Evolutionary conservation across 2,888 invertebrate genomes (phyloP), one percentile per base, ranked within the genome.

Genomic region (Ischnus inquisitorius): DNA sequence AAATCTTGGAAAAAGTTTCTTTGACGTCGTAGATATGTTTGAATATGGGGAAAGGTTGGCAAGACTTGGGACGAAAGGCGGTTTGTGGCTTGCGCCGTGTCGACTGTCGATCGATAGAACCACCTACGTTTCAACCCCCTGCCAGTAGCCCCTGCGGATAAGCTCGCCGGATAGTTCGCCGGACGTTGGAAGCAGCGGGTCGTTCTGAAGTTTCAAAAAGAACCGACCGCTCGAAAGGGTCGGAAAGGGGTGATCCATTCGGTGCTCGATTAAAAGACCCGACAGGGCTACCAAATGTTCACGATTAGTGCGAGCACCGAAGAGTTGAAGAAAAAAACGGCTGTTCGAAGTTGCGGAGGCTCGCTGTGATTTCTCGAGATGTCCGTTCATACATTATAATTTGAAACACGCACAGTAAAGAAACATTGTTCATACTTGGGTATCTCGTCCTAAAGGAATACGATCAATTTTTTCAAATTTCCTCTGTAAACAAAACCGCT

Each of bases 101-200:
- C 46, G 72, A 46, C 46, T 46, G 64, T 60, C 77, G 82, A 82
- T 82, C 82, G 77, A 82, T 82, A 82, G 57, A 14, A 64, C 43
- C 57, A 64, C 22, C 82, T 48, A 72, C 71, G 79, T 34, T 65
- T 67, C 77, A 51, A 39, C 39, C 65, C 25, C 54, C 19, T 14
- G 46, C 16, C 39, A 43, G 76, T 64, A 65, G 14, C 57, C 25
- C 64, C 46, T 34, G 69, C 48, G 16, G 71, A 77, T 82, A 71
- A 82, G 64, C 81, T 34, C 43, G 54, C 64, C 46, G 69, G 76
- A 81, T 65, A 60, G 74, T 46, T 68, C 57, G 16, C 60, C 72
- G 82, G 82, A 82, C 65, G 79, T 75, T 79, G 51, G 12, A 65
- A 54, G 51, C 28, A 65, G 69, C 72, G 60, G 34, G 43, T 10